Evolutionary conservation across 2,113 vertebrate species (phyloP).

Genomic region (Leiothrix lutea): DNA sequence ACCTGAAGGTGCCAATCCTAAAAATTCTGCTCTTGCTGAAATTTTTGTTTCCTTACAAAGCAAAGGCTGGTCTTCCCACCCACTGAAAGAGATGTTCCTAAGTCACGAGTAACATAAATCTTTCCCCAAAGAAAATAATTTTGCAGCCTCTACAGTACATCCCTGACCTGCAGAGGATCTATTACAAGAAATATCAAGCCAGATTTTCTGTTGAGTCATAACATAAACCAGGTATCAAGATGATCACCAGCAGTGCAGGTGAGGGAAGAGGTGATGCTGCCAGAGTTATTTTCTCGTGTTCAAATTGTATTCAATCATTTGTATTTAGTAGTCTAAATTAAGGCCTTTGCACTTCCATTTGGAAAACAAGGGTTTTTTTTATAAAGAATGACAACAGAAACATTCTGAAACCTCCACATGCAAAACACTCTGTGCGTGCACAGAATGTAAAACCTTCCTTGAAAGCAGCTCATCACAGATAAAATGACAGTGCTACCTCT

Average conservation of each 20-base stretch:
- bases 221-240: background rate
- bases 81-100: background rate
- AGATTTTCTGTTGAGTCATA: background rate
- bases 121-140: background rate
- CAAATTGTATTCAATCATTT: background rate
- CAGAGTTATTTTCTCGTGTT: background rate
- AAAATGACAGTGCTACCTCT: background rate
- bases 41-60: background rate
- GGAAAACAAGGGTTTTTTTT: background rate
- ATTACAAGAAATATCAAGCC: background rate
- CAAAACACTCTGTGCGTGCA: background rate
- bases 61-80: background rate
- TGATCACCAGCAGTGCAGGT: background rate
- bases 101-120: background rate
- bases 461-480: background rate
- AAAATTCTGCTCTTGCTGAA: background rate
- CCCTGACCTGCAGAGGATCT: background rate
- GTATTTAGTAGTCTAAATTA: background rate
- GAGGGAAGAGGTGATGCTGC: background rate
- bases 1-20: background rate
- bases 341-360: background rate
- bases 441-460: background rate
- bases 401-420: background rate
- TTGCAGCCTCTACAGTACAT: background rate
- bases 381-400: background rate